Conservation (phyloP, 1,140 invertebrate genomes). For the Glossosoma conforme region DNA sequence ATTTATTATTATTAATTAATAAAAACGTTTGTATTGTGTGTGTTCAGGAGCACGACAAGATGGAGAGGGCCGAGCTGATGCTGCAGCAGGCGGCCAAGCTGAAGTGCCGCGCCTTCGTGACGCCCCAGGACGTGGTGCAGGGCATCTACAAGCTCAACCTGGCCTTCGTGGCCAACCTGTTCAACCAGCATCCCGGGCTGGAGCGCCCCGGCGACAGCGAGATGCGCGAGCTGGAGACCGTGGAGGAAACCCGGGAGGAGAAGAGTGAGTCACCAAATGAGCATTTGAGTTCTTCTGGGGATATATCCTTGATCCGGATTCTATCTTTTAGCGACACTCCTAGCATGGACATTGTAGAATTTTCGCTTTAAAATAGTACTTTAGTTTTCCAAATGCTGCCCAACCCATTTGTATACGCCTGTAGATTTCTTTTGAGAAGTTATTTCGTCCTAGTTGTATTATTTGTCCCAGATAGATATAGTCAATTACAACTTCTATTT, state of each 20-base stretch:
- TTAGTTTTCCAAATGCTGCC: no score
- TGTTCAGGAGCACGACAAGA: constrained; percentile 67
- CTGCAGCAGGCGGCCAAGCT: constrained; percentile 94
- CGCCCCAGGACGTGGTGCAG: constrained; percentile 89
- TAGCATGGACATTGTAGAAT: no score
- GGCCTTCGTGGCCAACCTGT: constrained; percentile 98
- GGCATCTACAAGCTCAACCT: constrained; percentile 98
- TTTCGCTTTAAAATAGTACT: no score
- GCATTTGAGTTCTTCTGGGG: no score
- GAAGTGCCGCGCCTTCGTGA: constrained; percentile 91
- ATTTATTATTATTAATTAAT: neutral
- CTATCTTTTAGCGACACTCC: no score
- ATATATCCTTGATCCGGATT: no score
- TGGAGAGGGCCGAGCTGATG: constrained; percentile 90
- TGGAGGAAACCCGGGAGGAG: constrained; percentile 92
- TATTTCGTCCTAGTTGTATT: no score
- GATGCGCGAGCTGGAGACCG: constrained; percentile 70
- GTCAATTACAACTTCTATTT: no score
- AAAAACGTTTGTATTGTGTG: constrained; percentile 3
- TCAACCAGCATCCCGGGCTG: constrained; percentile 94
- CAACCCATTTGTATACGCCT: no score
- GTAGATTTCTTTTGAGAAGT: no score
- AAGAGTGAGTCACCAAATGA: constrained; percentile 65
- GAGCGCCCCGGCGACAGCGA: constrained; percentile 66
- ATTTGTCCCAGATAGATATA: no score